These are phyloP conservation scores for Oxyura jamaicensis DNA, from an alignment of 2,113 vertebrate species.

Conservation along the genomic window DNA sequence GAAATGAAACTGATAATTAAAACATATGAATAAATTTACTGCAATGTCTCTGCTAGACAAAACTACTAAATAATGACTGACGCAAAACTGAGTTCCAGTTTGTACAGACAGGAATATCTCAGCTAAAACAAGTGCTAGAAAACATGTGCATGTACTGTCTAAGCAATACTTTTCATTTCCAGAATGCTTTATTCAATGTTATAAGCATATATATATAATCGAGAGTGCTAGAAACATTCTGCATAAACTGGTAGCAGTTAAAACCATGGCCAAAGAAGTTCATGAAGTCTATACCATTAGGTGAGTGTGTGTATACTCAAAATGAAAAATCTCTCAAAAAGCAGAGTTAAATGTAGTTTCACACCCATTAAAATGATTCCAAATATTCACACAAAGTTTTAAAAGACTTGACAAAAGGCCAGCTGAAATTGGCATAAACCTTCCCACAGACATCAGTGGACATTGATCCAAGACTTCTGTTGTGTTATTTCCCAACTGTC, in stretches of 20 bases:
- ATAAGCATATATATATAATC: neutral
- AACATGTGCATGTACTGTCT: neutral
- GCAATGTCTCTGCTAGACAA: neutral
- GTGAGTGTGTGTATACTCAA: neutral
- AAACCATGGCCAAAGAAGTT: neutral
- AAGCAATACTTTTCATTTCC: neutral
- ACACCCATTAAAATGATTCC: conserved; percentile 39
- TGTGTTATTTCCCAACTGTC: conserved; percentile 39
- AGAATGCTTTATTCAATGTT: neutral
- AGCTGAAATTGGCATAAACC: conserved; percentile 31
- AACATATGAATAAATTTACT: neutral
- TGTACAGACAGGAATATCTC: neutral
- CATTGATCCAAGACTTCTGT: conserved; percentile 44
- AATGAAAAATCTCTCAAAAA: conserved; percentile 8
- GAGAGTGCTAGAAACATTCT: neutral
- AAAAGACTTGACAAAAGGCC: conserved; percentile 32
- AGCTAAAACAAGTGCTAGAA: neutral
- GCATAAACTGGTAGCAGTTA: neutral
- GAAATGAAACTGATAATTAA: neutral
- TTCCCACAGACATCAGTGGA: conserved; percentile 36
- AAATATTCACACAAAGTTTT: conserved; percentile 35
- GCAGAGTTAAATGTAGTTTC: conserved; percentile 43
- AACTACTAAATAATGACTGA: neutral
- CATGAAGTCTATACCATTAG: neutral
- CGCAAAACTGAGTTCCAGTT: neutral